These are phyloP conservation scores for Odontothrips loti DNA, from an alignment of 2,888 invertebrate genomes.

Conservation along the genomic window DNA sequence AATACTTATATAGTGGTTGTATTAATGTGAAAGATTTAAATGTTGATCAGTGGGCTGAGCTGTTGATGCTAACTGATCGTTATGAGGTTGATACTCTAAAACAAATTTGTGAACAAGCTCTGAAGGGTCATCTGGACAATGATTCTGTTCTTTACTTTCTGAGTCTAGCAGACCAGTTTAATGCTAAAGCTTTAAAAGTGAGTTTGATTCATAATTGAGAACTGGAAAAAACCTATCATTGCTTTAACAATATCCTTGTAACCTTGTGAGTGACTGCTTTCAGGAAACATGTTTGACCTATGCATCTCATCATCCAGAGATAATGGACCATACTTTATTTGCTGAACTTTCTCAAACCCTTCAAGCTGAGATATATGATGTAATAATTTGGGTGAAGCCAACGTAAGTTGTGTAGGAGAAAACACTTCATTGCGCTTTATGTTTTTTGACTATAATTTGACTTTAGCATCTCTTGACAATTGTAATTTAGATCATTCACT, in stretches of 20 bases:
- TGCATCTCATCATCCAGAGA: slow-evolving; percentile 52
- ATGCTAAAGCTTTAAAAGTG: slow-evolving; percentile 55
- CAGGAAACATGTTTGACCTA: slow-evolving; percentile 53
- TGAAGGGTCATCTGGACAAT: slow-evolving; percentile 57
- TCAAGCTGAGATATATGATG: slow-evolving; percentile 55
- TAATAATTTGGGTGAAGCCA: slow-evolving; percentile 46
- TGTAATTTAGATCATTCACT: neutral
- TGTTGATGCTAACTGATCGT: slow-evolving; percentile 60
- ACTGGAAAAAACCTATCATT: slow-evolving; percentile 13
- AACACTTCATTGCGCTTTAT: neutral
- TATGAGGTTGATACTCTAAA: slow-evolving; percentile 61
- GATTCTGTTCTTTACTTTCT: slow-evolving; percentile 61
- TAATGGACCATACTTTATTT: slow-evolving; percentile 54
- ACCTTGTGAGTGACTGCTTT: slow-evolving; percentile 32
- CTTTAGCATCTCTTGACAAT: slow-evolving; percentile 14
- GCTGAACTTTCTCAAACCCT: slow-evolving; percentile 55
- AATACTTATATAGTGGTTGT: slow-evolving; percentile 61
- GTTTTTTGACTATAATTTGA: neutral
- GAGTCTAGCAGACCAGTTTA: slow-evolving; percentile 63
- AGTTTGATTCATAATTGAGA: slow-evolving; percentile 35
- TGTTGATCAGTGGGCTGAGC: slow-evolving; percentile 57
- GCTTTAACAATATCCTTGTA: slow-evolving; percentile 27
- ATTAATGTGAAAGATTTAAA: slow-evolving; percentile 51
- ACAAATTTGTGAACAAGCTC: slow-evolving; percentile 58
- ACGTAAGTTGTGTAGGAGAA: slow-evolving; percentile 39